Base-by-base conservation (phyloP, 2,113 vertebrate species). In the Chloropsis hardwickii region DNA sequence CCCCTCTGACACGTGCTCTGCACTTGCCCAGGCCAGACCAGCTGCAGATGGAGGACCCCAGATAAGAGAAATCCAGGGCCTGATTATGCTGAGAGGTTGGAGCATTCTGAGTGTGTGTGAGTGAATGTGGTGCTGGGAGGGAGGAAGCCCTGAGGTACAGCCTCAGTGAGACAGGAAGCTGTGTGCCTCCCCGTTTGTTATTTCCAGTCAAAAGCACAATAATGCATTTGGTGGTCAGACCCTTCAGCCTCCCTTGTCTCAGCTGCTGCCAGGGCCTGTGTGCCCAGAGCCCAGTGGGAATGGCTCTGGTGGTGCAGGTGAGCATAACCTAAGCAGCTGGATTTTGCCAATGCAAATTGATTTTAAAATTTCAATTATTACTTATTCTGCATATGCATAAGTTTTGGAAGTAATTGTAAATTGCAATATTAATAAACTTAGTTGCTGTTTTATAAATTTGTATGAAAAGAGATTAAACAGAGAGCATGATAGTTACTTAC, bases 41-140 rank as follows among this genome's bases (percentile, higher is more conserved):
- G 42, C 51, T 54, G 39, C 51, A 39, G 47, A 6, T 12, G 13
- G 10, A 2, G 21, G 65, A 31, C 23, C 44, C 37, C 56, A 44
- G 29, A 16, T 18, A 1, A 54, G 62, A 33, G 50, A 19, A 29
- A 65, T 39, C 14, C 48, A 29, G 64, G 69, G 27, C 42, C 42
- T 44, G 54, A 1, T 40, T 20, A 7, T 31, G 37, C 28, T 1
- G 7, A 11, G 67, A 17, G 29, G 29, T 2, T 15, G 9, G 2
- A 13, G 37, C 3, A 2, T 14, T 44, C 69, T 65, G 25, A 18
- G 37, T 4, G 3, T 6, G 24, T 33, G 51, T 16, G 45, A 23
- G 29, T 31, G 5, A 20, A 25, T 2, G 11, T 0, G 2, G 31
- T 27, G 42, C 11, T 0, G 12, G 50, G 2, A 24, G 66, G 33